These are phyloP conservation scores for Ylistrum balloti DNA, from an alignment of 1,140 invertebrate species.

Conservation along the genomic window DNA sequence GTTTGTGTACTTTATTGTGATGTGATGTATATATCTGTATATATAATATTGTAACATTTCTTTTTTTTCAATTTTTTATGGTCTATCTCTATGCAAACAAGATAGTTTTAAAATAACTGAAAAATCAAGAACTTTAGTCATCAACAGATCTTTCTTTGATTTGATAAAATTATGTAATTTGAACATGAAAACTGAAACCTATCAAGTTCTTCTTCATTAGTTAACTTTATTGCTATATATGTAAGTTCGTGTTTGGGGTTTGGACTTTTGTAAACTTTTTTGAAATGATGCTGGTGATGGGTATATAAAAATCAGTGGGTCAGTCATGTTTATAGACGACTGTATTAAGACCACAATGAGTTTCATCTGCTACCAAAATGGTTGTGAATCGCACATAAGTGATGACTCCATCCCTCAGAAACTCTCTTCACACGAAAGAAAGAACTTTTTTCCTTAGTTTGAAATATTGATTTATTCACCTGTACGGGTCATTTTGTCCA, in stretches of 20 bases:
- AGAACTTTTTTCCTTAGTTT: neutral
- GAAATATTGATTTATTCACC: constrained; percentile 10
- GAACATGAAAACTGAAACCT: too few species aligned
- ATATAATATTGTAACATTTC: neutral
- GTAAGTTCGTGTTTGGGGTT: too few species aligned
- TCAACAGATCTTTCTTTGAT: too few species aligned
- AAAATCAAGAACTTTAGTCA: too few species aligned
- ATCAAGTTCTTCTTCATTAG: too few species aligned
- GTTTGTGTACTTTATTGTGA: neutral
- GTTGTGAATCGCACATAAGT: neutral
- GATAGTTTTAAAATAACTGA: too few species aligned
- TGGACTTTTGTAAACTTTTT: neutral
- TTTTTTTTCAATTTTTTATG: too few species aligned
- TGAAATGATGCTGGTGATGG: neutral
- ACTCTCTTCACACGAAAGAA: neutral
- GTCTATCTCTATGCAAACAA: too few species aligned
- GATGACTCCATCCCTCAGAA: neutral
- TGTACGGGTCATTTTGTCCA: neutral
- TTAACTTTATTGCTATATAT: neutral
- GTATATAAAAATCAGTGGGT: too few species aligned
- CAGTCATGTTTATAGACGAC: neutral
- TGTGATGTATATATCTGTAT: neutral
- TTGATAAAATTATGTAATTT: too few species aligned
- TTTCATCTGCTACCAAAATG: neutral
- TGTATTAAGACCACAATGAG: neutral